Base-by-base conservation (phyloP, 2,888 invertebrate genomes). In the Standfussiana lucernea region DNA sequence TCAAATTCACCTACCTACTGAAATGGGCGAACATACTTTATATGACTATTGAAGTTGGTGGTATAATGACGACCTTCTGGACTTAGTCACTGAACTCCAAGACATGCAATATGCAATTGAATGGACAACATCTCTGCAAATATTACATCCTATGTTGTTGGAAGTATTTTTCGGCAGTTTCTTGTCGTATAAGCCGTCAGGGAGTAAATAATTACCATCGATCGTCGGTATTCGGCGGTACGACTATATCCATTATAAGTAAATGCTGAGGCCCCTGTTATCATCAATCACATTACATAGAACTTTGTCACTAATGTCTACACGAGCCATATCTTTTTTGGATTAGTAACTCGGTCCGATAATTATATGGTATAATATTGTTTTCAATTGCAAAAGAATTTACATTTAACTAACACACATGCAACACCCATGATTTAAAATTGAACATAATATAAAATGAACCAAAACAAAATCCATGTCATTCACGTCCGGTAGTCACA, bases 381-480 rank as follows among this genome's bases (percentile, higher is more conserved):
- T 40, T 18, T 4, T 18, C 18, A 64, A 7, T n/a, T 47, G 37
- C 18, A 47, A 69, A 40, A 71, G 59, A 67, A 50, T 50, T 24
- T 64, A 67, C 56, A 67, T 47, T 61, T 74, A 70, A 28, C 42
- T 72, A 72, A 61, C 47, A n/a, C n/a, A n/a, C n/a, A 61, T 72
- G 47, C 61, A 72, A 70, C n/a, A n/a, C n/a, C 61, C 80, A 82
- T 82, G 81, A 77, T 80, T 77, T 28, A 66, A 69, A 42, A 11
- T 62, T 65, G 13, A 72, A 59, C 69, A 61, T 40, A 73, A 80
- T 66, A 69, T 53, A 73, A 42, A 75, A 67, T 56, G 3, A 65
- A 69, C 24, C 24, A 62, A 72, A 70, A 81, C 45, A 45, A 35
- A 40, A 11, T 37, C 35, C 15, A 78, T 35, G 35, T 24, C 21